These are phyloP conservation scores for Sciurus carolinensis DNA, from an alignment of 2,797 vertebrate species.

Conservation along the genomic window DNA sequence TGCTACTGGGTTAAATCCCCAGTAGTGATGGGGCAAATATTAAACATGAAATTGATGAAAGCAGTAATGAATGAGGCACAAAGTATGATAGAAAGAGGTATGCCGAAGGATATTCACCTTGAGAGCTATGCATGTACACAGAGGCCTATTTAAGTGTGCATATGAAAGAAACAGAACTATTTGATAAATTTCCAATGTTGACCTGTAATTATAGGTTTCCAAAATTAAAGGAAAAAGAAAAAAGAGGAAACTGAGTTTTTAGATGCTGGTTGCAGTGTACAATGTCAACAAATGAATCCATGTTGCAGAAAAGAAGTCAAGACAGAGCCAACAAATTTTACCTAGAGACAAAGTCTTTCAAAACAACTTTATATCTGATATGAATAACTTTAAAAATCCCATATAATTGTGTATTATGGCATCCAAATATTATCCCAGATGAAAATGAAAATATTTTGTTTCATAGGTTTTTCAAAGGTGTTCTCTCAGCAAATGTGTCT, in stretches of 20 bases:
- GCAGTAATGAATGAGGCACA: background rate
- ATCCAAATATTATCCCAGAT: slow-evolving; percentile 73
- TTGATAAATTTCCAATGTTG: background rate
- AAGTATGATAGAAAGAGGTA: slow-evolving; percentile 3
- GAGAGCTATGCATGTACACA: background rate
- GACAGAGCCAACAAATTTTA: background rate
- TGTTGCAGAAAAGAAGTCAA: background rate
- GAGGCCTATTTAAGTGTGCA: background rate
- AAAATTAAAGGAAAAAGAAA: slow-evolving; percentile 23
- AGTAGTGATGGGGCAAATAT: background rate
- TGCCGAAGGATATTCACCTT: background rate
- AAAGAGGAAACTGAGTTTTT: background rate
- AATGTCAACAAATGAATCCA: background rate
- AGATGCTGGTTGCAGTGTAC: background rate
- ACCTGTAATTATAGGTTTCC: background rate
- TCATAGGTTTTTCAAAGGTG: slow-evolving; percentile 81
- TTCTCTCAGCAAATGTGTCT: slow-evolving; percentile 80
- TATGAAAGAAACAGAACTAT: background rate
- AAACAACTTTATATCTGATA: background rate
- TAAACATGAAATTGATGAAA: background rate
- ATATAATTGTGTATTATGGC: background rate
- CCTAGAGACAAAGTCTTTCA: background rate
- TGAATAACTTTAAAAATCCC: background rate
- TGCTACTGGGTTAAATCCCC: background rate
- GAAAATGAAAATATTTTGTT: slow-evolving; percentile 81